phyloP scores from a whole-genome alignment of 2,888 invertebrate genomes.

The Tinea semifulvella region DNA sequence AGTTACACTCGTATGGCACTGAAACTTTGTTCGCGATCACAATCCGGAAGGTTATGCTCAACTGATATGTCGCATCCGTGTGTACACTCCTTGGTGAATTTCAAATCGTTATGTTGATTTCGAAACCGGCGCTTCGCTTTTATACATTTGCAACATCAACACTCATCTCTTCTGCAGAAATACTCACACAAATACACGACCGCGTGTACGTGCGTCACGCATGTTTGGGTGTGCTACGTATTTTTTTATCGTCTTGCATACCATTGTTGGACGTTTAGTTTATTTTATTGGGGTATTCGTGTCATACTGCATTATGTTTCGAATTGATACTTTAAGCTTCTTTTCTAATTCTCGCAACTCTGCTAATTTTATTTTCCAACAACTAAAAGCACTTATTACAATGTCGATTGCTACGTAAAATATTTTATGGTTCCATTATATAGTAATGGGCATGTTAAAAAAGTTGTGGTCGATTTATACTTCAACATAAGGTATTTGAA shows the following conservation, averaged over 20 bases:
- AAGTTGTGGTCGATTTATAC: too few relatives aligned
- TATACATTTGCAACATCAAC: constrained; percentile 62
- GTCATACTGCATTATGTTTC: constrained; percentile 34
- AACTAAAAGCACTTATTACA: too few relatives aligned
- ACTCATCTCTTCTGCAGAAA: constrained; percentile 44
- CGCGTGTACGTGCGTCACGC: constrained; percentile 25
- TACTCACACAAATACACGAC: constrained; percentile 23
- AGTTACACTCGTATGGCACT: background rate
- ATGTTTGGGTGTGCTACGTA: constrained; percentile 28
- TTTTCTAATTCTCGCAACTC: constrained; percentile 26
- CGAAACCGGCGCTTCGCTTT: constrained; percentile 60
- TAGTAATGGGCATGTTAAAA: too few relatives aligned
- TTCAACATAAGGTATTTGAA: too few relatives aligned
- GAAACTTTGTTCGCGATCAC: constrained; percentile 30
- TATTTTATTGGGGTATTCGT: constrained; percentile 49
- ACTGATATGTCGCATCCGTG: constrained; percentile 37
- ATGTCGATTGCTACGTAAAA: too few relatives aligned
- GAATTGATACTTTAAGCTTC: constrained; percentile 28
- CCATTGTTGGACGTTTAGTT: constrained; percentile 36
- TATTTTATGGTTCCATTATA: too few relatives aligned
- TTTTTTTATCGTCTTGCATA: constrained; percentile 46
- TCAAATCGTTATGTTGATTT: constrained; percentile 63
- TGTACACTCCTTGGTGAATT: constrained; percentile 56
- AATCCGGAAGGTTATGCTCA: constrained; percentile 32
- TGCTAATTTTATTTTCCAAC: constrained; percentile 21